These are phyloP conservation scores for Andrena cerasifolii DNA, from an alignment of 1,140 invertebrate genomes.

Conservation along the genomic window DNA sequence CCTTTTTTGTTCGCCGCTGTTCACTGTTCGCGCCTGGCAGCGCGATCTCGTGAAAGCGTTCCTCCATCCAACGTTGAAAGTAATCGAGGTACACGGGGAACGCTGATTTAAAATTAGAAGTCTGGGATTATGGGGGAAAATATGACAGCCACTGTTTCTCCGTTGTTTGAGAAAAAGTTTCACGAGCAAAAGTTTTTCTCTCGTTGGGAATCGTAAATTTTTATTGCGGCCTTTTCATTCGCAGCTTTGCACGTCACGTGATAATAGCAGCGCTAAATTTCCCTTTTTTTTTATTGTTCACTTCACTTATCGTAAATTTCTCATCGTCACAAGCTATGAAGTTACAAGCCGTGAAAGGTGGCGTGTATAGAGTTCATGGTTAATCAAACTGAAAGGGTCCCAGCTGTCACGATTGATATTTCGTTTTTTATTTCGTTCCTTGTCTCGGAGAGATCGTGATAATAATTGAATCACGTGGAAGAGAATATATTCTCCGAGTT, in stretches of 20 bases:
- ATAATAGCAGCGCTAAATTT: background rate
- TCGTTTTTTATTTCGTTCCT: too few relatives aligned
- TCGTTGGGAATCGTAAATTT: background rate
- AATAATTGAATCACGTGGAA: background rate
- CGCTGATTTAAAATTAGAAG: too few relatives aligned
- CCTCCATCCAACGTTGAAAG: background rate
- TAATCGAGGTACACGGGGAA: too few relatives aligned
- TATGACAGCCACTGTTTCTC: too few relatives aligned
- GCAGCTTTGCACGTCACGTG: too few relatives aligned
- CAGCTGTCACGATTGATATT: background rate
- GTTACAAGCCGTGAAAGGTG: too few relatives aligned
- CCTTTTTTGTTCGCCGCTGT: background rate
- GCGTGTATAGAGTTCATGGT: background rate
- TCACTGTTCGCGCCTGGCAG: background rate
- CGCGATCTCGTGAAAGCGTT: too few relatives aligned
- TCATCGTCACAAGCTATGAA: background rate
- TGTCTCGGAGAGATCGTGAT: background rate
- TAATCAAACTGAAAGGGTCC: background rate
- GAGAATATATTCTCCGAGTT: background rate
- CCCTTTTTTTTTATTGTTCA: background rate
- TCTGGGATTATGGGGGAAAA: too few relatives aligned
- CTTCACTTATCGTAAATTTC: background rate
- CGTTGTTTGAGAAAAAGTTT: too few relatives aligned
- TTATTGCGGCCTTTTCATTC: slow-evolving; percentile 11
- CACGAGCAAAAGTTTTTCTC: too few relatives aligned